Evolutionary conservation across 2,113 vertebrate genomes (phyloP), one percentile per base, ranked within the genome.

Genomic region (Phasianus colchicus): DNA sequence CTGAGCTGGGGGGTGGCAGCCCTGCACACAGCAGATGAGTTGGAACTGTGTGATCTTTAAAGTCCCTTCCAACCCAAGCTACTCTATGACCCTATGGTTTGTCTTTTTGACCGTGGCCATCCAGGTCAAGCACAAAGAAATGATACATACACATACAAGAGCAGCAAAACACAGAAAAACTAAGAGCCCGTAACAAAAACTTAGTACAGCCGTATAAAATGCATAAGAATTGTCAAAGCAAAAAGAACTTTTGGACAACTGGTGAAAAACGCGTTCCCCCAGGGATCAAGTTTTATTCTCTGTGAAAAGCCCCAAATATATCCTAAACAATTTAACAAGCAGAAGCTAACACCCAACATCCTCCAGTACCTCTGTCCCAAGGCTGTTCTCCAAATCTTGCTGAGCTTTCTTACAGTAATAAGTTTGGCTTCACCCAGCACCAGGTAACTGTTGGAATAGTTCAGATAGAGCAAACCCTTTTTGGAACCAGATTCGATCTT

Each of bases 241-340:
- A 80, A 86, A 42, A 75, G 30, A 69, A 84, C 73, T 82, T 66
- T 82, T 90, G 81, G 89, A 77, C 0, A 0, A 11, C 58, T 36
- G 48, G 9, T 65, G 76, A 67, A 86, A 94, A 90, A 45, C 92
- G 88, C 89, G 80, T 93, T 12, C 36, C 81, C 48, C 40, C 48
- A 71, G 83, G 88, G 93, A 93, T 52, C 38, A 72, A 74, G 16
- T 65, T 82, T 86, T 69, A 61, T 61, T 47, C 29, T 30, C 76
- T 86, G 19, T 29, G 61, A 91, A 83, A 85, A 91, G 22, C 13
- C 54, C 29, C 55, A 74, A 86, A 47, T 43, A 65, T 86, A 74
- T 65, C 69, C n/a, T 83, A 83, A 83, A 32, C 40, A 61, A 67
- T 81, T 95, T 75, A 69, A 65, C 1, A 0, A n/a, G 24, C 13